A percentile compares a stretch with the other conserved stretches of the same genome.
Conservation (phyloP, 2,797 vertebrate species). For the Schizopygopsis pylzovi region DNA sequence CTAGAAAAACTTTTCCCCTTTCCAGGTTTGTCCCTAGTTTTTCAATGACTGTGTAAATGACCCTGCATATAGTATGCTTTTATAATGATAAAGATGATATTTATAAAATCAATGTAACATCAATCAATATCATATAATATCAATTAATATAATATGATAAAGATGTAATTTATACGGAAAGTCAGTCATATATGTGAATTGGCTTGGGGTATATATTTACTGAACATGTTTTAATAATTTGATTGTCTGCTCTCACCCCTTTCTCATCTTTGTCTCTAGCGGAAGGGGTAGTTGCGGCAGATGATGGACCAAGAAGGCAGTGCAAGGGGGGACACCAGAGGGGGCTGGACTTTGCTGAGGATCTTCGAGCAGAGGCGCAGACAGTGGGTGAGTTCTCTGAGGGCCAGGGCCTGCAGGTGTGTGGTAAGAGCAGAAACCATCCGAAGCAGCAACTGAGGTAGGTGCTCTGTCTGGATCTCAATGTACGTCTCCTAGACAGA, state of each 20-base stretch:
- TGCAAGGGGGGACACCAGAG: conserved; percentile 86
- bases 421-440: conserved; percentile 94
- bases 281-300: conserved; percentile 68
- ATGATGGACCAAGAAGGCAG: conserved; percentile 75
- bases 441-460: conserved; percentile 93
- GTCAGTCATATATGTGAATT: not conserved
- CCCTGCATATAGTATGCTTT: no score
- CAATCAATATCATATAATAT: no score
- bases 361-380: conserved; percentile 98
- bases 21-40: not conserved
- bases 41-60: no score
- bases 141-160: not conserved
- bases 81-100: no score
- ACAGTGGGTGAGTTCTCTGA: conserved; percentile 92
- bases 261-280: conserved; percentile 83
- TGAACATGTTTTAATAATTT: not conserved
- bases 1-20: not conserved
- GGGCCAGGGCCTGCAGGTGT: conserved; percentile 87
- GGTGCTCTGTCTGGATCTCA: conserved; percentile 98
- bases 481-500: conserved; percentile 92
- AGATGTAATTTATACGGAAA: not conserved
- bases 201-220: not conserved
- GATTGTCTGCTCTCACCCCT: conserved; percentile 75
- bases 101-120: no score
- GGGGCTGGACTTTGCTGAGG: conserved; percentile 97